Percentiles rank a stretch among this genome's conserved stretches.
phyloP scores from a whole-genome alignment of 2,888 invertebrate species.

The Orthonevra nobilis region DNA sequence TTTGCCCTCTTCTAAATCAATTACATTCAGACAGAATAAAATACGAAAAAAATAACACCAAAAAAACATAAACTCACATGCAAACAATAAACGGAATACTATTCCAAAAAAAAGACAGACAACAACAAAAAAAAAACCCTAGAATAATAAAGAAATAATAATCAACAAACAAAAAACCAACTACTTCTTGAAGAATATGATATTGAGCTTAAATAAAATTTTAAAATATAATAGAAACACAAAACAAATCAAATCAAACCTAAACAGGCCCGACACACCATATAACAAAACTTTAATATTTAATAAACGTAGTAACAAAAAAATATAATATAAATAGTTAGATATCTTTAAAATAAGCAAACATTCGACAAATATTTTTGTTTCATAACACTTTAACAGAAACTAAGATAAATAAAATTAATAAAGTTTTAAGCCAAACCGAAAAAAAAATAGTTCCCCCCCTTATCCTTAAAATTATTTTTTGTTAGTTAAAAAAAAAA shows the following conservation, averaged over 20 bases:
- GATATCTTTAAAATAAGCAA: slow-evolving; percentile 42
- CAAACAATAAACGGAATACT: slow-evolving; percentile 30
- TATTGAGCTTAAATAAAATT: slow-evolving; percentile 63
- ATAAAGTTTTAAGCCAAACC: no score
- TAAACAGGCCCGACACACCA: slow-evolving; percentile 27
- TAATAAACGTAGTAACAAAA: slow-evolving; percentile 24
- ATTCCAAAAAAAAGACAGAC: slow-evolving; percentile 14
- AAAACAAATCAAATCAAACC: slow-evolving; percentile 27
- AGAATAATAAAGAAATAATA: slow-evolving; percentile 12
- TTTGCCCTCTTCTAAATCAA: slow-evolving; percentile 7
- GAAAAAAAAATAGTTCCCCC: slow-evolving; percentile 13
- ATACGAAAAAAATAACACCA: slow-evolving; percentile 2
- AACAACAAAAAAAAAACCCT: not conserved
- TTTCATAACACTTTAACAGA: slow-evolving; percentile 24
- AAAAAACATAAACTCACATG: slow-evolving; percentile 15
- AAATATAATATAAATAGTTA: slow-evolving; percentile 54
- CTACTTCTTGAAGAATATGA: slow-evolving; percentile 41
- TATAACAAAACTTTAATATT: slow-evolving; percentile 34
- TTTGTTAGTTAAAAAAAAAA: slow-evolving; percentile 5
- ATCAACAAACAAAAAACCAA: slow-evolving; percentile 39
- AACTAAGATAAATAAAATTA: slow-evolving; percentile 34
- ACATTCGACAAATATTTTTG: slow-evolving; percentile 25
- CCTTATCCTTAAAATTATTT: slow-evolving; percentile 39
- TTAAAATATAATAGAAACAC: slow-evolving; percentile 13
- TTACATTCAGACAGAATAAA: slow-evolving; percentile 22